Evolutionary conservation across 2,888 invertebrate genomes (phyloP).

Genomic region (Abrostola tripartita): DNA sequence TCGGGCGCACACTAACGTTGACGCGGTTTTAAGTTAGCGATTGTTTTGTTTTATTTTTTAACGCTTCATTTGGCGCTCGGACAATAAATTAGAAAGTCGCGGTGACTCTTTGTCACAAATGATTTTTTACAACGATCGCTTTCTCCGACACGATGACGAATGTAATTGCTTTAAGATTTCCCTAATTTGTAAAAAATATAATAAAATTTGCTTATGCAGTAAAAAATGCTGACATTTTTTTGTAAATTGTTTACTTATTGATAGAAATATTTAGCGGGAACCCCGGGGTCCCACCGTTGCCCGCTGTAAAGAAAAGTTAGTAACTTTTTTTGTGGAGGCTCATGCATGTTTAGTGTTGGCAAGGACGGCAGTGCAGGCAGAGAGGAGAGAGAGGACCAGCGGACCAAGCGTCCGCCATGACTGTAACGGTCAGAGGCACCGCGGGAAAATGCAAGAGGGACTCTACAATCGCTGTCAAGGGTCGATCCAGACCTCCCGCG

Average conservation of each 20-base stretch:
- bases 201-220: slow-evolving; percentile 14
- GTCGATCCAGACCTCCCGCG: no score
- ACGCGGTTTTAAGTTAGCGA: slow-evolving; percentile 69
- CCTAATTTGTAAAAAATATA: slow-evolving; percentile 51
- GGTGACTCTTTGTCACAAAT: slow-evolving; percentile 55
- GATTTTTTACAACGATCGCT: slow-evolving; percentile 68
- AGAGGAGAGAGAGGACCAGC: no score
- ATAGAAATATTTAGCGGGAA: background rate
- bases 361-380: no score
- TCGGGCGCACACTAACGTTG: slow-evolving; percentile 51
- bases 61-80: slow-evolving; percentile 59
- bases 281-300: background rate
- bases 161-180: slow-evolving; percentile 61
- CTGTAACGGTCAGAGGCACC: no score
- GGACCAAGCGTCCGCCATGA: no score
- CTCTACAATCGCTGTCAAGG: no score
- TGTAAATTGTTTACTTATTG: slow-evolving; percentile 13
- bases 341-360: no score
- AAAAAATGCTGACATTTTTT: slow-evolving; percentile 18
- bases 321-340: background rate
- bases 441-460: no score
- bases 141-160: slow-evolving; percentile 70
- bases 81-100: slow-evolving; percentile 82
- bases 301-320: background rate
- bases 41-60: slow-evolving; percentile 69